Evolutionary conservation across 1,140 invertebrate species (phyloP), one percentile per base, ranked within the genome.

Genomic region (Drosophila ananassae): DNA sequence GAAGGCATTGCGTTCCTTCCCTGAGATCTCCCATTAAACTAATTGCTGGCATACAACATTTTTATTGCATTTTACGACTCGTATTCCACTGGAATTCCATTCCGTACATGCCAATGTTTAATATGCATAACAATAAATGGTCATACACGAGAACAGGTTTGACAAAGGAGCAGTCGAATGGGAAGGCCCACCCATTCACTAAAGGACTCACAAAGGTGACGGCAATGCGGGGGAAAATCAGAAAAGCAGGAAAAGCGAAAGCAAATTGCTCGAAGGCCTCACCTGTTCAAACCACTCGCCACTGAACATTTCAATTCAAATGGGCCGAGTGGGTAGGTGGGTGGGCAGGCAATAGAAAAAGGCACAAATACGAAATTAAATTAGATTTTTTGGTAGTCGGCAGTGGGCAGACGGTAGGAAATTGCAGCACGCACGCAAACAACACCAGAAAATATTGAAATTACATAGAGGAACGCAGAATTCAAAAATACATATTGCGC

Each of bases 311-410:
- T 68, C 52, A 72, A 71, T 71, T 59, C 37, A 46, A 72, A 68
- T 57, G 63, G 25, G 7, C 25, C 5, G 6, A 67, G 13, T 50
- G 56, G 41, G 25, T 1, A 30, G 32, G 22, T 53, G 21, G 60
- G 10, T 24, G 5, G 8, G 3, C n/a, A 44, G 25, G 17, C 30
- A 50, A 39, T 22, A 34, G 37, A 34, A 75, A 37, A 67, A 55
- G 64, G 75, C 69, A 79, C 72, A 84, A 80, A 75, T 75, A 60
- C 76, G 55, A 79, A 83, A 83, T 83, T 79, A 83, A 83, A 83
- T 83, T 84, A 84, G 79, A 84, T 84, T 84, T 83, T 84, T 82
- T 41, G 75, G 55, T 44, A 62, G 79, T 63, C 58, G 75, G 9
- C 25, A 28, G 25, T 28, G 5, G 25, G 7, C 25, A 28, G 25